Evolutionary conservation across 2,888 invertebrate species (phyloP).

Genomic region (Embidobia sp.): DNA sequence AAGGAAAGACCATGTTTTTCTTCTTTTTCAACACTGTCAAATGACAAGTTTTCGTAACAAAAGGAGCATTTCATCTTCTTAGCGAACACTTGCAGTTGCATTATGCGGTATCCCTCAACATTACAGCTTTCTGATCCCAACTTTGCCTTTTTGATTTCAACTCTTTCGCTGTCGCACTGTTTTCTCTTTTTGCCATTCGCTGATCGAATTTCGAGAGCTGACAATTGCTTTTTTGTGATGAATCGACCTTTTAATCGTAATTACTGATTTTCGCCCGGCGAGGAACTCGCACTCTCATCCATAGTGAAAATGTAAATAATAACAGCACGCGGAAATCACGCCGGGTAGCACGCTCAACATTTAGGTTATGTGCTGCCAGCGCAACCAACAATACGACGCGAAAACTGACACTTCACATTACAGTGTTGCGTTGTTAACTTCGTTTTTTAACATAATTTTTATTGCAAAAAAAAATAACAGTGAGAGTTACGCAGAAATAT

Average conservation of each 20-base stretch:
- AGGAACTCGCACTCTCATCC: not conserved
- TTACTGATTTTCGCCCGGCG: not conserved
- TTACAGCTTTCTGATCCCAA: not conserved
- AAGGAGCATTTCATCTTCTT: conserved; percentile 46
- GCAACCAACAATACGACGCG: not conserved
- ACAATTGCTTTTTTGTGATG: conserved; percentile 7
- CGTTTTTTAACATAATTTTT: not conserved
- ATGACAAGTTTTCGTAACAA: conserved; percentile 47
- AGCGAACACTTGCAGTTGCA: conserved; percentile 33
- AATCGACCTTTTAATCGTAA: conserved; percentile 21
- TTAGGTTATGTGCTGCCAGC: not conserved
- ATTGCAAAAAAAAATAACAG: conserved; percentile 45
- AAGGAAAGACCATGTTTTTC: conserved; percentile 38
- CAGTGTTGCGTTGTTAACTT: not conserved
- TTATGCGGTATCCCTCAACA: conserved; percentile 41
- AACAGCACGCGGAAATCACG: not conserved
- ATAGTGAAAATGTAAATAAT: not conserved
- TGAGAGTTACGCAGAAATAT: too few species aligned
- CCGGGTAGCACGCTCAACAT: not conserved
- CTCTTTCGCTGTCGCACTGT: not conserved
- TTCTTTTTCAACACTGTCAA: conserved; percentile 41
- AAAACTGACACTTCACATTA: not conserved
- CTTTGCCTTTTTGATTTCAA: not conserved
- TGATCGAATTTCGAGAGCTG: not conserved
- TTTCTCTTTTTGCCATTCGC: conserved; percentile 10